Conservation (phyloP, 2,797 vertebrate species). For the Manis javanica region DNA sequence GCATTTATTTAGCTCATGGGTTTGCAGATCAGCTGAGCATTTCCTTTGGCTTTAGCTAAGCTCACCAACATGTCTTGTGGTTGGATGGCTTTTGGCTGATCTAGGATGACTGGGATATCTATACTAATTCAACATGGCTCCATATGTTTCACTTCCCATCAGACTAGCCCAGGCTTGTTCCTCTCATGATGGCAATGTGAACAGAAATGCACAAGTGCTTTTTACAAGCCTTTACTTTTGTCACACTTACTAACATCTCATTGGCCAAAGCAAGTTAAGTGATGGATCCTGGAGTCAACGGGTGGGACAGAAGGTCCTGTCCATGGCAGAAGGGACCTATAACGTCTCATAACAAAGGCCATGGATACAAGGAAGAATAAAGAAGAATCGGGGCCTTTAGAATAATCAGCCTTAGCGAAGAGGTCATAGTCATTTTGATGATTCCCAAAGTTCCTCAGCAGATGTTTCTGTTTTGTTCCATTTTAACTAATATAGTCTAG, state of each 20-base stretch:
- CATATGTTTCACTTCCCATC: background rate
- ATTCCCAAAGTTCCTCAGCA: constrained; percentile 27
- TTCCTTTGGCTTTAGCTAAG: constrained; percentile 55
- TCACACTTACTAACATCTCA: constrained; percentile 46
- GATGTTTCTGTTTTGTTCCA: constrained; percentile 38
- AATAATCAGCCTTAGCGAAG: constrained; percentile 11
- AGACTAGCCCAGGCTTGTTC: background rate
- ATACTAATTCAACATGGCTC: constrained; percentile 24
- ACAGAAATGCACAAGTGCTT: constrained; percentile 31
- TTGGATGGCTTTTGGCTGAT: background rate
- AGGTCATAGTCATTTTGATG: constrained; percentile 42
- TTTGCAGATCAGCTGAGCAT: constrained; percentile 7
- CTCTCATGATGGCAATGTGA: background rate
- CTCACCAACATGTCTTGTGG: background rate
- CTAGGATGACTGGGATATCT: constrained; percentile 8
- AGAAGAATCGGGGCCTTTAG: constrained; percentile 28
- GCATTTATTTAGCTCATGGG: background rate
- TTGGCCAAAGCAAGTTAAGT: constrained; percentile 49
- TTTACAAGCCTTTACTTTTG: background rate
- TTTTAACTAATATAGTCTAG: constrained; percentile 44
- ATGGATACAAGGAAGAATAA: background rate
- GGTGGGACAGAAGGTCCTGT: background rate
- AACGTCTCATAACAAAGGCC: constrained; percentile 33
- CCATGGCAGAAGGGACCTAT: background rate
- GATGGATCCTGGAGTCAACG: background rate